Evolutionary conservation across 1,140 invertebrate genomes (phyloP).

Genomic region (Coenobita brevimanus): DNA sequence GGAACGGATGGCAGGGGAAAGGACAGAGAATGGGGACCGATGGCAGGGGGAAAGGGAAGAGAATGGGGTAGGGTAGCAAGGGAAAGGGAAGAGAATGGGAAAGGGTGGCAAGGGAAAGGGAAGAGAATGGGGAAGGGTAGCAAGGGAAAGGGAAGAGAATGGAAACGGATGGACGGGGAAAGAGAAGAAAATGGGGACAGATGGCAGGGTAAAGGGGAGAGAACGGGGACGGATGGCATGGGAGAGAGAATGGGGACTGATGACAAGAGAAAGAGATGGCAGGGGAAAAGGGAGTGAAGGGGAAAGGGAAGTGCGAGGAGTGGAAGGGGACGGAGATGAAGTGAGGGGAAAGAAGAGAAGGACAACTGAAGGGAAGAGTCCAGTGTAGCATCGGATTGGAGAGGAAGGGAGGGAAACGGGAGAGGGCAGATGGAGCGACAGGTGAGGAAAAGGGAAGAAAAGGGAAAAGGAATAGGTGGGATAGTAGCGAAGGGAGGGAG

Average conservation of each 20-base stretch:
- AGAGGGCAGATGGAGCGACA: background rate
- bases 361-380: background rate
- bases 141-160: background rate
- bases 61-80: background rate
- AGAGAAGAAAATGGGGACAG: background rate
- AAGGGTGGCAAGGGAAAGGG: background rate
- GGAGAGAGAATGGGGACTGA: constrained; percentile 16
- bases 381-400: no score
- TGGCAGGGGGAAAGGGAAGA: background rate
- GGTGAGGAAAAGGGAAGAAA: background rate
- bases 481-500: background rate
- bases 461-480: background rate
- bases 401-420: background rate
- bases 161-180: background rate
- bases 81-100: background rate
- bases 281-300: constrained; percentile 15
- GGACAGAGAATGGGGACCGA: background rate
- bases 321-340: background rate
- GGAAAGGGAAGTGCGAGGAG: background rate
- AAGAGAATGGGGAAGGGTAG: background rate
- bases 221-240: background rate
- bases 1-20: background rate
- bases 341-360: background rate
- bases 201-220: no score
- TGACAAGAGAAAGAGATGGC: constrained; percentile 20